Percentiles rank a stretch among this genome's conserved stretches.
These are phyloP conservation scores for Heliothis peltigera DNA, from an alignment of 2,888 invertebrate species.

Conservation along the genomic window DNA sequence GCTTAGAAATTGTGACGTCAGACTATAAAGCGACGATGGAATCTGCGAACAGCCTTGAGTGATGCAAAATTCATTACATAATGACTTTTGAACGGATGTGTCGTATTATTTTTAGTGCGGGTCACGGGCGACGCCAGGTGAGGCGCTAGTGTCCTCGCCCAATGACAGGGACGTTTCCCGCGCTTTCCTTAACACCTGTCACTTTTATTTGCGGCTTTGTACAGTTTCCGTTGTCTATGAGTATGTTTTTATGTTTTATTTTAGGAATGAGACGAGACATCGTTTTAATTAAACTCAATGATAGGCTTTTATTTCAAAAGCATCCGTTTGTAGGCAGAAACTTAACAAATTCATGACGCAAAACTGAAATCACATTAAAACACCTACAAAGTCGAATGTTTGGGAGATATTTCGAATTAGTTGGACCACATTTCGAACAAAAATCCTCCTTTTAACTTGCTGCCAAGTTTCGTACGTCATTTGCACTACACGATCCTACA, in stretches of 20 bases:
- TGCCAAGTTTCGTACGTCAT: slow-evolving; percentile 35
- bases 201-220: slow-evolving; percentile 49
- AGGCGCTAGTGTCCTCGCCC: slow-evolving; percentile 63
- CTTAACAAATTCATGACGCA: background rate
- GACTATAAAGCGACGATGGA: slow-evolving; percentile 39
- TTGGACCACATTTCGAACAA: background rate
- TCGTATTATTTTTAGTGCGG: slow-evolving; percentile 64
- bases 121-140: slow-evolving; percentile 70
- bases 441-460: slow-evolving; percentile 11
- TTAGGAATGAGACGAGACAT: slow-evolving; percentile 9
- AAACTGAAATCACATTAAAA: background rate
- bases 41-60: slow-evolving; percentile 54
- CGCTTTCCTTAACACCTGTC: slow-evolving; percentile 56
- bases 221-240: slow-evolving; percentile 39
- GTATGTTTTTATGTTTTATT: slow-evolving; percentile 6
- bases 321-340: background rate
- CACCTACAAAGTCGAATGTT: background rate
- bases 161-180: slow-evolving; percentile 65
- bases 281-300: too few relatives aligned
- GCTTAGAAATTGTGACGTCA: slow-evolving; percentile 39
- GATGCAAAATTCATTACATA: slow-evolving; percentile 60
- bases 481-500: slow-evolving; percentile 4
- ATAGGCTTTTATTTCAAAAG: slow-evolving; percentile 6
- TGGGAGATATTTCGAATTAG: background rate
- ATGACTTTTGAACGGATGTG: slow-evolving; percentile 62